phyloP scores from a whole-genome alignment of 2,888 invertebrate genomes.

The Elegia similella region DNA sequence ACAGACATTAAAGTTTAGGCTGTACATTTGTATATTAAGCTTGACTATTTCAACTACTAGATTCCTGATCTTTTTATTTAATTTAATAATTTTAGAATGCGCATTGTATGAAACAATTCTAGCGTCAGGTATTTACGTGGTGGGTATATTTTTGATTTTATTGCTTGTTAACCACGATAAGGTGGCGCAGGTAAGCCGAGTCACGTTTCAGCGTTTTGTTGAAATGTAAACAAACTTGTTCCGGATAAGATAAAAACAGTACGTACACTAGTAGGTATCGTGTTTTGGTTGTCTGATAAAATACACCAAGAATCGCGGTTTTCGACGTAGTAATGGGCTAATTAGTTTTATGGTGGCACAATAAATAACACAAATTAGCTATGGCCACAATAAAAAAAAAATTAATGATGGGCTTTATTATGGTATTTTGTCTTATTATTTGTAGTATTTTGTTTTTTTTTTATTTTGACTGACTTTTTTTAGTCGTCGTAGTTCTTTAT shows the following conservation, averaged over 20 bases:
- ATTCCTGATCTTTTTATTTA: background rate
- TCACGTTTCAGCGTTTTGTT: slow-evolving; percentile 76
- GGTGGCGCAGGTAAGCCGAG: slow-evolving; percentile 66
- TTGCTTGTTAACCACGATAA: slow-evolving; percentile 73
- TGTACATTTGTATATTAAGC: background rate
- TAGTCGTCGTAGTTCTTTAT: no score
- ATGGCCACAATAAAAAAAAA: background rate
- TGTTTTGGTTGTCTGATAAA: slow-evolving; percentile 50
- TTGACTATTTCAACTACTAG: background rate
- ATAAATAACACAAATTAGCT: background rate
- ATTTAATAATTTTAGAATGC: slow-evolving; percentile 18
- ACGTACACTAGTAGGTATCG: slow-evolving; percentile 38
- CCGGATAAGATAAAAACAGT: slow-evolving; percentile 78
- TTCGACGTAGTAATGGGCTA: slow-evolving; percentile 21
- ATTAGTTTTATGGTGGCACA: slow-evolving; percentile 4
- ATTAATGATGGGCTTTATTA: no score
- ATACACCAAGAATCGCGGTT: slow-evolving; percentile 24
- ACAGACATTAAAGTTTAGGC: slow-evolving; percentile 27
- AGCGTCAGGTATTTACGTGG: slow-evolving; percentile 38
- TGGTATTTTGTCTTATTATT: no score
- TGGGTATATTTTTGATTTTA: slow-evolving; percentile 65
- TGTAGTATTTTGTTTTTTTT: no score
- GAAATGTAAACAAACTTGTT: slow-evolving; percentile 79
- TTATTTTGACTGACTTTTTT: no score
- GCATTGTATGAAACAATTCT: slow-evolving; percentile 2